These are phyloP conservation scores for Stenichneumon culpator DNA, from an alignment of 2,888 invertebrate genomes.

Conservation along the genomic window DNA sequence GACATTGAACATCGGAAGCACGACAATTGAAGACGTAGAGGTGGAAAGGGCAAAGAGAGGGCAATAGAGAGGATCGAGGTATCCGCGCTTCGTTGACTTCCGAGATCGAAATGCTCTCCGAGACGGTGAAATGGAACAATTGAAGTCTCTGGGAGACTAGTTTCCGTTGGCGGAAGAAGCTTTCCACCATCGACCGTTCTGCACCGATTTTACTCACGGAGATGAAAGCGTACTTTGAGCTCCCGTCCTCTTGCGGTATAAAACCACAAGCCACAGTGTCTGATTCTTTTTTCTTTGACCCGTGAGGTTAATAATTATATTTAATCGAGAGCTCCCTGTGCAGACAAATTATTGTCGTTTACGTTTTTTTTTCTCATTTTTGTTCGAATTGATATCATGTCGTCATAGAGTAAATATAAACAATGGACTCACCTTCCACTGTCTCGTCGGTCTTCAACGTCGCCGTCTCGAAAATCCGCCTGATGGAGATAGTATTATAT, in stretches of 20 bases:
- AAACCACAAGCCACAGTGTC: background rate
- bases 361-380: background rate
- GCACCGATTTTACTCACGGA: background rate
- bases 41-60: background rate
- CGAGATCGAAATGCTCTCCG: constrained; percentile 30
- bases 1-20: background rate
- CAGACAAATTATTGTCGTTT: background rate
- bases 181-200: constrained; percentile 28
- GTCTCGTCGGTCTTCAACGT: constrained; percentile 73
- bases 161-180: constrained; percentile 45
- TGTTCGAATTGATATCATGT: background rate
- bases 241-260: background rate
- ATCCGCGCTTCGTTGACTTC: constrained; percentile 16
- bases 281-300: background rate
- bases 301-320: constrained; percentile 6
- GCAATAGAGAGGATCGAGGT: constrained; percentile 13
- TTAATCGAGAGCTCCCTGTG: background rate
- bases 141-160: constrained; percentile 38
- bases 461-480: constrained; percentile 70
- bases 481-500: constrained; percentile 70
- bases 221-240: constrained; percentile 23
- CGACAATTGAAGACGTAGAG: background rate
- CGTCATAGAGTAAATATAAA: background rate
- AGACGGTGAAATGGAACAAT: constrained; percentile 37
- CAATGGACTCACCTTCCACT: constrained; percentile 76